Evolutionary conservation across 2,797 vertebrate genomes (phyloP), one percentile per base, ranked within the genome.

Genomic region (Amniataba percoides): DNA sequence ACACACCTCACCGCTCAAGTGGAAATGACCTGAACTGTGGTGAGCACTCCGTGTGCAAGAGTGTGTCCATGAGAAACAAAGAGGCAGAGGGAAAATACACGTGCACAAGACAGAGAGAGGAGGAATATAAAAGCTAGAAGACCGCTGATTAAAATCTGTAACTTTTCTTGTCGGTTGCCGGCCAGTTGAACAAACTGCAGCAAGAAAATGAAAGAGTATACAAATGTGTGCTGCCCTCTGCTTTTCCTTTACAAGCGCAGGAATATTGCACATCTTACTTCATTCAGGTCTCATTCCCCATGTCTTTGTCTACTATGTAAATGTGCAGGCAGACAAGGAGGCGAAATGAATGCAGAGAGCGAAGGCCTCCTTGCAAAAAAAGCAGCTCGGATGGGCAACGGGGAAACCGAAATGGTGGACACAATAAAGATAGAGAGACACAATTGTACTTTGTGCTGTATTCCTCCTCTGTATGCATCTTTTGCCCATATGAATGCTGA

Each of bases 1-100:
- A 34, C 69, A 89, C 77, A 88, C 74, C 80, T 89, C 83, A 73
- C 31, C 59, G 76, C 82, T 84, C 78, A 82, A 87, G 83, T 82
- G 89, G 88, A 86, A 91, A 87, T 72, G 59, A 82, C 71, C 86
- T 81, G 79, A 86, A 61, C 71, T 74, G 57, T 53, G 74, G 46
- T 42, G 58, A 77, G 61, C 12, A 25, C 14, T 61, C 43, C 62
- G 40, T 70, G 71, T 62, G 62, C 8, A 34, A 18, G 46, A 36
- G 60, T 11, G 51, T 31, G 52, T 51, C 51, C 4, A 11, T 46
- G 61, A 59, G 36, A 43, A 15, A 25, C 43, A 27, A 36, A 31
- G 23, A 58, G 4, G 34, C 16, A 9, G 21, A 1, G n/a, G 34
- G 39, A 42, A n/a, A n/a, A n/a, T n/a, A n/a, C 27, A 31, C 27